Base-by-base conservation (phyloP, 2,797 vertebrate genomes). In the Myripristis murdjan region DNA sequence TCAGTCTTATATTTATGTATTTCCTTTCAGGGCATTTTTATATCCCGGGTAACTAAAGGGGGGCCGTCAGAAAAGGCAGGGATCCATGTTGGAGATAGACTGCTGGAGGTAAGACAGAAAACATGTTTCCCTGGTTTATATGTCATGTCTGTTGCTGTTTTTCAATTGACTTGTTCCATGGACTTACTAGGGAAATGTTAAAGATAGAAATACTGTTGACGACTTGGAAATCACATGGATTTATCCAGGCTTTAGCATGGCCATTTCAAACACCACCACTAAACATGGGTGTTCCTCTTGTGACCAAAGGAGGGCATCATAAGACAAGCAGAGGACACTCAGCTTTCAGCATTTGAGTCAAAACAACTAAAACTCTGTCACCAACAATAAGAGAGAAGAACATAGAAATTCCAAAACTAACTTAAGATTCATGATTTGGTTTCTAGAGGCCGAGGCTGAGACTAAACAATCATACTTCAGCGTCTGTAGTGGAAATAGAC, bases 41-140 rank as follows among this genome's bases (percentile, higher is more conserved):
- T 94, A 81, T 92, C 96, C 16, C 84, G 87, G 43, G 90, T 96
- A 24, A 92, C 90, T 0, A 89, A 88, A 88, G 93, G 93, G 22
- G 95, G 93, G 1, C 85, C 93, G 0, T 87, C 93, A 46, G 92
- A 95, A 77, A 93, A 94, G 76, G 88, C 95, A 24, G 95, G 93
- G 0, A 3, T 95, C 73, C 92, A 93, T 53, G 79, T 92, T 75
- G 93, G 92, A 84, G 94, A 95, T 68, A 87, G 89, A 87, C 69
- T 86, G 41, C 47, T 95, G 68, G 95, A 97, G 94, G 94, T 96
- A 90, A 44, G 81, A 37, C 2, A 14, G 28, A 7, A 53, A 52
- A 41, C 0, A 23, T 33, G 61, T 23, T 64, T 46, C 3, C 43
- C 1, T 24, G 35, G 5, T 61, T 71, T 54, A 20, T 35, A 6